phyloP scores from a whole-genome alignment of 2,888 invertebrate species.

The Labia minor region DNA sequence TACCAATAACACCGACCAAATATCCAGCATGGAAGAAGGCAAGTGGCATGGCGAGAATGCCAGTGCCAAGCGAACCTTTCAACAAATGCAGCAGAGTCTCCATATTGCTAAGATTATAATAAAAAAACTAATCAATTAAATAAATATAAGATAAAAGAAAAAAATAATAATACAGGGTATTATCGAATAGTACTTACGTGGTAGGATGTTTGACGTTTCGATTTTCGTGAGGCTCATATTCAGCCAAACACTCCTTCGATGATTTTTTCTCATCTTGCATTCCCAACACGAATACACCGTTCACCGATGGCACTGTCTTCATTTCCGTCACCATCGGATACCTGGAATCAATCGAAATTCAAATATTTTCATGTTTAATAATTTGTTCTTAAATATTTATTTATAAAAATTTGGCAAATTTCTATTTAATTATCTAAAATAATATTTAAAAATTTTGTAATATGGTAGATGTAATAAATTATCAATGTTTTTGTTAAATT shows the following conservation, averaged over 20 bases:
- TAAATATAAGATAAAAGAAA: neutral
- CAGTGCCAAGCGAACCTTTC: constrained; percentile 85
- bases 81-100: constrained; percentile 75
- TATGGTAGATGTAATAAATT: too few species aligned
- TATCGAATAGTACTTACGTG: constrained; percentile 47
- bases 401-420: too few species aligned
- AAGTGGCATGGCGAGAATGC: constrained; percentile 81
- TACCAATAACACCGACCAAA: constrained; percentile 65
- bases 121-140: neutral
- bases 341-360: neutral
- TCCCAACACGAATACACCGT: constrained; percentile 19
- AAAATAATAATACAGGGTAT: constrained; percentile 9
- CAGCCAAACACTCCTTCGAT: constrained; percentile 33
- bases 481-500: too few species aligned
- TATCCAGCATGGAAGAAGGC: constrained; percentile 78
- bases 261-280: constrained; percentile 17
- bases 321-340: neutral
- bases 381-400: too few species aligned
- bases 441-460: too few species aligned
- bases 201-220: constrained; percentile 59
- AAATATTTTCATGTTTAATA: too few species aligned
- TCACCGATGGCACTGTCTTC: constrained; percentile 14
- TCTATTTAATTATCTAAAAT: too few species aligned
- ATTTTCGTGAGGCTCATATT: constrained; percentile 58
- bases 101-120: constrained; percentile 47